A percentile compares a stretch with the other conserved stretches of the same genome.
These are phyloP conservation scores for Acanthococcus lagerstroemiae DNA, from an alignment of 2,888 invertebrate genomes.

Conservation along the genomic window DNA sequence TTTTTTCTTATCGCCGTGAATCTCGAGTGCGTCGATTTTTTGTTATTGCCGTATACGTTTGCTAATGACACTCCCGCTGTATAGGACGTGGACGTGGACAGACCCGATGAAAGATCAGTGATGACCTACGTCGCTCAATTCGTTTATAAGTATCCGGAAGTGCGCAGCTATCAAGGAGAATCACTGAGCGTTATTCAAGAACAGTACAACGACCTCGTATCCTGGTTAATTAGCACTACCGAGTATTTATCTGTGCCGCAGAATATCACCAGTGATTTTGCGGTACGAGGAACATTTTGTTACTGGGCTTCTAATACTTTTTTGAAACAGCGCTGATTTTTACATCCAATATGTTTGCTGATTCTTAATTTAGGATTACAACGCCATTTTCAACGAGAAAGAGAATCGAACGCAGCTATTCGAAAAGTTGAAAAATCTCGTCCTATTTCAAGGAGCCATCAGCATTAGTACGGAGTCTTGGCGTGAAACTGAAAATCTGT, in stretches of 20 bases:
- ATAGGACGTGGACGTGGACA: conserved; percentile 42
- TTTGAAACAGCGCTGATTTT: not conserved
- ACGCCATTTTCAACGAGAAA: conserved; percentile 64
- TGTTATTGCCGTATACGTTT: not conserved
- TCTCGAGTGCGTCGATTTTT: not conserved
- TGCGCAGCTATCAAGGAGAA: conserved; percentile 47
- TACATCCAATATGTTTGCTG: conserved; percentile 36
- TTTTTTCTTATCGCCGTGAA: not conserved
- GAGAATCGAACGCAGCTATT: conserved; percentile 61
- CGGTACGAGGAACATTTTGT: conserved; percentile 40
- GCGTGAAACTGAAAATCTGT: conserved; percentile 67
- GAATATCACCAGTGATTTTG: conserved; percentile 63
- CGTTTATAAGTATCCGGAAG: conserved; percentile 86
- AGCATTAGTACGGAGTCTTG: conserved; percentile 77
- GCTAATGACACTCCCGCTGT: not conserved
- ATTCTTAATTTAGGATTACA: no score
- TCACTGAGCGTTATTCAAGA: conserved; percentile 61
- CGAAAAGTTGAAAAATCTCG: conserved; percentile 65
- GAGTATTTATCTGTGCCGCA: conserved; percentile 52
- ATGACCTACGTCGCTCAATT: conserved; percentile 99
- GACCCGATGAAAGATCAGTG: conserved; percentile 93
- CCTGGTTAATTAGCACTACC: conserved; percentile 72
- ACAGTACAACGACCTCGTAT: conserved; percentile 67
- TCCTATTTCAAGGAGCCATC: conserved; percentile 68
- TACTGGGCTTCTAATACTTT: not conserved